Percentiles rank a stretch among this genome's conserved stretches.
Evolutionary conservation across 2,797 vertebrate species (phyloP).

Genomic region (Gymnodraco acuticeps): DNA sequence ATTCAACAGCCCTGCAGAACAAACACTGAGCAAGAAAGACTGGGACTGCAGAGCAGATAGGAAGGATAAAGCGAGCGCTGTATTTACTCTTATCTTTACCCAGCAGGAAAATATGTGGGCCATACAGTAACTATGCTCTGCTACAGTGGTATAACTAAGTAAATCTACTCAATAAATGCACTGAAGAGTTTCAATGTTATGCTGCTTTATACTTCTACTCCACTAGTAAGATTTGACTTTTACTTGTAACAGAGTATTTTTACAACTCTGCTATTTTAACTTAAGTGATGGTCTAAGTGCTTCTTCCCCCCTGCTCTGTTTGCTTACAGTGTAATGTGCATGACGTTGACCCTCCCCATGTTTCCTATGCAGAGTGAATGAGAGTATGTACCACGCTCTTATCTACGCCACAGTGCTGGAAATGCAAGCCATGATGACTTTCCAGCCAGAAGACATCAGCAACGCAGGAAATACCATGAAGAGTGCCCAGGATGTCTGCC

Average conservation of each 20-base stretch:
- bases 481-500: conserved; percentile 88
- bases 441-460: conserved; percentile 89
- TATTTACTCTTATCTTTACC: conserved; percentile 55
- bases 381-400: conserved; percentile 91
- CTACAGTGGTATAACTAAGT: too few species aligned
- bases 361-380: conserved; percentile 75
- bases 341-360: conserved; percentile 27
- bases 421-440: conserved; percentile 94
- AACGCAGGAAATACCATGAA: conserved; percentile 90
- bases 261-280: too few species aligned
- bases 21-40: conserved; percentile 63
- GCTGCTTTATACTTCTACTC: too few species aligned
- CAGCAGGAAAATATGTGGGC: conserved; percentile 34
- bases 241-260: too few species aligned
- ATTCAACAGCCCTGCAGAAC: conserved; percentile 68
- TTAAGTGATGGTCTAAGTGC: too few species aligned
- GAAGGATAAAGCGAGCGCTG: conserved; percentile 24
- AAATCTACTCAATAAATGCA: too few species aligned
- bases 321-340: conserved; percentile 22
- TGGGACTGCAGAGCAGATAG: conserved; percentile 31
- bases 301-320: conserved; percentile 22
- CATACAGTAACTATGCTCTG: conserved; percentile 1
- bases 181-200: too few species aligned
- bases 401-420: conserved; percentile 91
- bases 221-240: too few species aligned